Evolutionary conservation across 1,140 invertebrate species (phyloP).

Genomic region (Vanessa tameamea): DNA sequence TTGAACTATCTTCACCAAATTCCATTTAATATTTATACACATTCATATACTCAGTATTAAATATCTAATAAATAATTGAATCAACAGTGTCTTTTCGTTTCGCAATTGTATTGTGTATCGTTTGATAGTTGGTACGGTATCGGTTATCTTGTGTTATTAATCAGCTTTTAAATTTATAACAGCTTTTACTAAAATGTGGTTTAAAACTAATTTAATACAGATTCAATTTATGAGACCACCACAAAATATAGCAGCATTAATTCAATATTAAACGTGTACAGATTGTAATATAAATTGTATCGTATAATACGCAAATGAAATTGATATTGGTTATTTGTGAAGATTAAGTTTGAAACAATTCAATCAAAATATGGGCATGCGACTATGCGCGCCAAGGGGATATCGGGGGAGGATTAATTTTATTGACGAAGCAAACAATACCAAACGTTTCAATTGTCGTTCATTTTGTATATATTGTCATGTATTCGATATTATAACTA

Average conservation of each 20-base stretch:
- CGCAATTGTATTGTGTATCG: too few species aligned
- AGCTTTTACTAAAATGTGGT: constrained; percentile 10
- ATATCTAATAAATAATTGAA: neutral
- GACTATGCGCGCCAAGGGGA: constrained; percentile 44
- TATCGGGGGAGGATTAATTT: constrained; percentile 67
- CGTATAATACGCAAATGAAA: constrained; percentile 43
- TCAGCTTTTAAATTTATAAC: neutral
- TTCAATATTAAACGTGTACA: constrained; percentile 26
- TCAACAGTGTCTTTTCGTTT: too few species aligned
- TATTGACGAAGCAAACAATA: constrained; percentile 64
- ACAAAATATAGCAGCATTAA: constrained; percentile 11
- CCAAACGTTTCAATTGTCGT: constrained; percentile 40
- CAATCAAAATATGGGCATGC: constrained; percentile 67
- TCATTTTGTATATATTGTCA: constrained; percentile 20
- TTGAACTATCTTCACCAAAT: neutral
- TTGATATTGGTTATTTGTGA: constrained; percentile 62
- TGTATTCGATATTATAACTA: constrained; percentile 3
- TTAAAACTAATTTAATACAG: constrained; percentile 22
- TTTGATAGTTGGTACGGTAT: too few species aligned
- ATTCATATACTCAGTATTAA: neutral
- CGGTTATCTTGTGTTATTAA: neutral
- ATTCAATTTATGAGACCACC: constrained; percentile 20
- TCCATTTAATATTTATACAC: neutral
- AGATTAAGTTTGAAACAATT: constrained; percentile 66
- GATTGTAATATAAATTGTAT: constrained; percentile 36